Percentiles rank a stretch among this genome's conserved stretches.
Evolutionary conservation across 1,140 invertebrate genomes (phyloP).

Genomic region (Alviniconcha marisindica): DNA sequence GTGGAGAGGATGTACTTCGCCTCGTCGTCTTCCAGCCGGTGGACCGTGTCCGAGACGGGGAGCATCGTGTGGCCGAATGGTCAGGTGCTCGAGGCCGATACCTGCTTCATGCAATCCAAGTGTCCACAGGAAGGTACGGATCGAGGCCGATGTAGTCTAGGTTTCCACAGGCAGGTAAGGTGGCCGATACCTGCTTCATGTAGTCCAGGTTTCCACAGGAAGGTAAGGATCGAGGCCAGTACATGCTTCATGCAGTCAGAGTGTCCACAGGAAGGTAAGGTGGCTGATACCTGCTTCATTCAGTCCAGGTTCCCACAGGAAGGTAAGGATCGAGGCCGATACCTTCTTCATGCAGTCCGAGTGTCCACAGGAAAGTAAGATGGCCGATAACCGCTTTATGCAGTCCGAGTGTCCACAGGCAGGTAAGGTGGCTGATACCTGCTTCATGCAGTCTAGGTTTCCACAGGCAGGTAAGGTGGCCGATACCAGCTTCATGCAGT

Average conservation of each 20-base stretch:
- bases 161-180: too few relatives aligned
- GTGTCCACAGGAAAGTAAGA: too few relatives aligned
- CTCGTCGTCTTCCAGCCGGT: neutral
- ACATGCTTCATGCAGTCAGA: too few relatives aligned
- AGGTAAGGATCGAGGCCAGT: neutral
- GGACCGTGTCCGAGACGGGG: neutral
- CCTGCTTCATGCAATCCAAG: neutral
- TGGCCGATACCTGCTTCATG: slow-evolving; percentile 1
- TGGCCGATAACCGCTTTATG: neutral
- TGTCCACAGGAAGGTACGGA: neutral
- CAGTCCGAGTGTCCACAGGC: neutral
- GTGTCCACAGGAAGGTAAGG: too few relatives aligned
- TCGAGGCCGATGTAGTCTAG: too few relatives aligned
- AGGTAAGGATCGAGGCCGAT: neutral
- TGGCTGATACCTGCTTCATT: slow-evolving; percentile 1
- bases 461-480: too few relatives aligned
- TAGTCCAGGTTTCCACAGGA: neutral
- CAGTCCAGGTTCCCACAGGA: neutral
- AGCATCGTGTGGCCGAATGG: slow-evolving; percentile 17
- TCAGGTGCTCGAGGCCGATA: neutral
- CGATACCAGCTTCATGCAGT: neutral
- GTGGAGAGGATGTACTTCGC: slow-evolving; percentile 7
- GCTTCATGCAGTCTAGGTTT: too few relatives aligned
- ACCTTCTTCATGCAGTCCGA: too few relatives aligned
- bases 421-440: too few relatives aligned